Percentiles rank a stretch among this genome's conserved stretches.
phyloP scores from a whole-genome alignment of 1,140 invertebrate species.

The Drosophila carrolli region DNA sequence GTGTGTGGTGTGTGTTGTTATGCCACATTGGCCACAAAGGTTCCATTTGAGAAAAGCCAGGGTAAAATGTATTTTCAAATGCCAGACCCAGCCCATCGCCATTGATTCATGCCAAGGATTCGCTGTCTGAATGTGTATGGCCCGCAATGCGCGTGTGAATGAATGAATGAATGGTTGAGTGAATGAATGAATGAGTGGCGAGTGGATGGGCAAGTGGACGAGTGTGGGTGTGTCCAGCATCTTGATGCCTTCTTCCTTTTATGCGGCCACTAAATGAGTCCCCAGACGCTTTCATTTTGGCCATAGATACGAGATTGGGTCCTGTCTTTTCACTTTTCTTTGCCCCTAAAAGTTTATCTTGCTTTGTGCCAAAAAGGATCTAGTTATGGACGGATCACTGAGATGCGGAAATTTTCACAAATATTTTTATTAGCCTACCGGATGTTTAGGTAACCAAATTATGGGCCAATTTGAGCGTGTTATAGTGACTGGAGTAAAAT shows the following conservation, averaged over 20 bases:
- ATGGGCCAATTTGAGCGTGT: constrained; percentile 3
- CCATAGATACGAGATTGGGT: constrained; percentile 24
- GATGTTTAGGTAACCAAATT: constrained; percentile 1
- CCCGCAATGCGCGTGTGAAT: constrained; percentile 37
- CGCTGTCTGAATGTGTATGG: constrained; percentile 52
- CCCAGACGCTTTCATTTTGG: constrained; percentile 66
- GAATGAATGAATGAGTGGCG: not conserved
- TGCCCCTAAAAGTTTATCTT: not conserved
- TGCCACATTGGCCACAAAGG: constrained; percentile 44
- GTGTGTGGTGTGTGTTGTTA: constrained; percentile 26
- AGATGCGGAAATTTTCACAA: constrained; percentile 8
- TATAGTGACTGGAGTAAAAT: not conserved
- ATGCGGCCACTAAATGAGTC: constrained; percentile 64
- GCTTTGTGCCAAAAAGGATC: constrained; percentile 1
- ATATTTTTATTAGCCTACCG: constrained; percentile 31
- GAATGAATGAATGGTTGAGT: constrained; percentile 18
- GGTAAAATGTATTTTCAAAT: constrained; percentile 54
- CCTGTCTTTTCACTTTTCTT: constrained; percentile 4
- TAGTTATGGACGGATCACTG: not conserved
- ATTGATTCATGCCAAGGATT: constrained; percentile 68
- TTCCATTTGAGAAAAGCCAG: constrained; percentile 13
- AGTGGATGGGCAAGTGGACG: constrained; percentile 1
- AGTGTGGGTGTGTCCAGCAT: constrained; percentile 22
- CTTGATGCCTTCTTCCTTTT: constrained; percentile 48
- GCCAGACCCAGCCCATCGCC: constrained; percentile 40